Evolutionary conservation across 2,113 vertebrate species (phyloP).

Genomic region (Sardina pilchardus): DNA sequence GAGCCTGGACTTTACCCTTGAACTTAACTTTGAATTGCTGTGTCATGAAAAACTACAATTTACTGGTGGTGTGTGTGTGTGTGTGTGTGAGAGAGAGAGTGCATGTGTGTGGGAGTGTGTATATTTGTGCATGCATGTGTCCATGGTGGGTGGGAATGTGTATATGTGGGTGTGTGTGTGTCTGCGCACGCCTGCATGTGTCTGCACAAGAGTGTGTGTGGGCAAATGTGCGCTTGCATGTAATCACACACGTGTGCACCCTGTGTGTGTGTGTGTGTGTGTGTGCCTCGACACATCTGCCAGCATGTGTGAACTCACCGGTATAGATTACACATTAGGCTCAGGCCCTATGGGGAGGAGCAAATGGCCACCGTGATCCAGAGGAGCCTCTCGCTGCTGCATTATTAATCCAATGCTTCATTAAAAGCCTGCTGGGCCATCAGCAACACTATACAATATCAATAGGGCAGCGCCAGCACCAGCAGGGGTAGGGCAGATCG

Average conservation of each 20-base stretch:
- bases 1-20: neutral
- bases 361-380: constrained; percentile 66
- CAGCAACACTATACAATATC: constrained; percentile 72
- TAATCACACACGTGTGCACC: neutral
- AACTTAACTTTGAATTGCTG: neutral
- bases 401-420: constrained; percentile 76
- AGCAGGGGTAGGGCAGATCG: constrained; percentile 45
- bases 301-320: neutral
- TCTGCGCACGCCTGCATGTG: constrained; percentile 24
- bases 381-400: constrained; percentile 60
- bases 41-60: constrained; percentile 2
- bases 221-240: constrained; percentile 22
- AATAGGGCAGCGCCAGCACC: constrained; percentile 64
- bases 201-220: neutral
- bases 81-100: neutral
- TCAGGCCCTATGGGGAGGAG: constrained; percentile 60
- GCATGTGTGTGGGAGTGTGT: neutral
- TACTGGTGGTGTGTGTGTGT: neutral
- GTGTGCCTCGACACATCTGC: neutral
- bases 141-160: neutral
- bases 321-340: constrained; percentile 60
- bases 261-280: neutral
- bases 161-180: constrained; percentile 33
- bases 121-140: neutral
- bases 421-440: constrained; percentile 72